Conservation (phyloP, 2,113 vertebrate genomes). For the Malaclemys terrapin region DNA sequence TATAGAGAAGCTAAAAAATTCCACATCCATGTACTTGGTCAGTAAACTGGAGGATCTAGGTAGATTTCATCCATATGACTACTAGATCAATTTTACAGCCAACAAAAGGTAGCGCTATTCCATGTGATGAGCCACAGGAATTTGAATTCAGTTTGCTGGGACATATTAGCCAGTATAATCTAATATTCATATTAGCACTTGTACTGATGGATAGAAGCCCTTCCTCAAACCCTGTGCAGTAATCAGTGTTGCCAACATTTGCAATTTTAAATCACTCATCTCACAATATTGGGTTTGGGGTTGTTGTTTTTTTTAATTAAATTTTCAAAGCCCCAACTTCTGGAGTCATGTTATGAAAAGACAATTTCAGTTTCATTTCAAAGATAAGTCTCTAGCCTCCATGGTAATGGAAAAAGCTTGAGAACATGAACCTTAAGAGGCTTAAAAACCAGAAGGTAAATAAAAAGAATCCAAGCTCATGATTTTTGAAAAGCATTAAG, state of each 20-base stretch:
- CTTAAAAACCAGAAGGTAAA: neutral
- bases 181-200: neutral
- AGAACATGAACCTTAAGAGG: neutral
- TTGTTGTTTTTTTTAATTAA: neutral
- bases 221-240: neutral
- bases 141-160: neutral
- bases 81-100: constrained; percentile 48
- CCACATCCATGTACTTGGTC: neutral
- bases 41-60: neutral
- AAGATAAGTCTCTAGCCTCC: neutral
- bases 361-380: neutral
- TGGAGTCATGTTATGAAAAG: neutral
- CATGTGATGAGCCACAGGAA: constrained; percentile 18
- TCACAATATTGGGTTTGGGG: neutral
- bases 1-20: constrained; percentile 25
- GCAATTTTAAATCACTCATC: neutral
- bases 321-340: neutral
- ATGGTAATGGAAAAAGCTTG: neutral
- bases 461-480: neutral
- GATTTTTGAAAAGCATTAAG: neutral
- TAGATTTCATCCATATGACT: neutral
- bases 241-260: neutral
- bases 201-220: neutral
- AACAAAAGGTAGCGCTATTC: neutral
- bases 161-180: neutral